phyloP scores from a whole-genome alignment of 2,113 vertebrate genomes.

The Plotosus lineatus region DNA sequence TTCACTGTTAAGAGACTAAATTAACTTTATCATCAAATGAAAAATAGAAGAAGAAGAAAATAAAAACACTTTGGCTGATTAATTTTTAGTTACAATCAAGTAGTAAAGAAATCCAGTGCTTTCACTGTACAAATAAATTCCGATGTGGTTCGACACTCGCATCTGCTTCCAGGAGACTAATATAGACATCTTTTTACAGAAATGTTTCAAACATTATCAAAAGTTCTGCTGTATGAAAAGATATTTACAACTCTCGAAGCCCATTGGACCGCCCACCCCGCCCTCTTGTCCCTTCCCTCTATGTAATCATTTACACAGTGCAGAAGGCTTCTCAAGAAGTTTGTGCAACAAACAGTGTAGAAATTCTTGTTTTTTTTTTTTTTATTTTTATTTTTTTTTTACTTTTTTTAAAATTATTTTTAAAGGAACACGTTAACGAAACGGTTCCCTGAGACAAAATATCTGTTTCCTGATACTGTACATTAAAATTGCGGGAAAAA shows the following conservation, averaged over 20 bases:
- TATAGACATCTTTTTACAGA: conserved; percentile 75
- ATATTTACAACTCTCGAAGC: conserved; percentile 71
- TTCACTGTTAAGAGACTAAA: conserved; percentile 72
- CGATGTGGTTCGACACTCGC: conserved; percentile 76
- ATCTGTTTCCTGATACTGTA: conserved; percentile 36
- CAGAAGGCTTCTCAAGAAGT: conserved; percentile 81
- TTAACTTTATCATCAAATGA: conserved; percentile 53
- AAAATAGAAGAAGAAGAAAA: conserved; percentile 62
- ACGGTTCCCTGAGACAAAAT: conserved; percentile 43
- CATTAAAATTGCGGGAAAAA: conserved; percentile 47
- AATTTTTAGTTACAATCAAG: conserved; percentile 83
- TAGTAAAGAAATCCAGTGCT: conserved; percentile 83
- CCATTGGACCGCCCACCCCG: conserved; percentile 57
- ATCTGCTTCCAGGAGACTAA: conserved; percentile 65
- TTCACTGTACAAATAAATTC: conserved; percentile 77
- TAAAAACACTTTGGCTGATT: conserved; percentile 81
- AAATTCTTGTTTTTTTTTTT: conserved; percentile 65
- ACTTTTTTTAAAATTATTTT: conserved; percentile 16
- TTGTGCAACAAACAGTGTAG: conserved; percentile 81
- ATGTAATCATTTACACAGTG: conserved; percentile 78
- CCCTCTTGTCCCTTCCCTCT: conserved; percentile 49
- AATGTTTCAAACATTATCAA: conserved; percentile 83
- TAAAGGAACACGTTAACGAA: conserved; percentile 55
- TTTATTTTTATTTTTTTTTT: conserved; percentile 30
- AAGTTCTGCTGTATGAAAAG: conserved; percentile 78